These are phyloP conservation scores for Ceratina calcarata DNA, from an alignment of 1,140 invertebrate genomes.

Conservation along the genomic window DNA sequence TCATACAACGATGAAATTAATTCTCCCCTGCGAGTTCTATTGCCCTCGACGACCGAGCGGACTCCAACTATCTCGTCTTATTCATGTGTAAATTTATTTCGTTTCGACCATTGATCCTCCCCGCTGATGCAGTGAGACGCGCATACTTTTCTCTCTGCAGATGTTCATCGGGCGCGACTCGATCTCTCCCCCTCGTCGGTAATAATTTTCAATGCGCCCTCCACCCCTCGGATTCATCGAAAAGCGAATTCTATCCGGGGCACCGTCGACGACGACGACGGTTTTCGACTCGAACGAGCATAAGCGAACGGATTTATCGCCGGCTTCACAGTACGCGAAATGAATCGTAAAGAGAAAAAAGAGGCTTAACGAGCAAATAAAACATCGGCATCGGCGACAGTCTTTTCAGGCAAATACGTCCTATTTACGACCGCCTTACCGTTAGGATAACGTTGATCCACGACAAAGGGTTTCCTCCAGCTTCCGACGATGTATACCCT, in stretches of 20 bases:
- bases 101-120: constrained; percentile 19
- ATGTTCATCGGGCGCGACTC: constrained; percentile 15
- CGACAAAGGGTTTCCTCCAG: background rate
- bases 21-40: background rate
- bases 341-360: constrained; percentile 38
- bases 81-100: constrained; percentile 32
- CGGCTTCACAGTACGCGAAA: constrained; percentile 14
- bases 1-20: background rate
- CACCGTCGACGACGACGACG: background rate
- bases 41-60: background rate
- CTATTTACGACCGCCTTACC: constrained; percentile 32
- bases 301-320: constrained; percentile 20
- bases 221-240: background rate
- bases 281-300: constrained; percentile 32
- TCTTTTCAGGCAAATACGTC: constrained; percentile 18
- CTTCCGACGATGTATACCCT: background rate
- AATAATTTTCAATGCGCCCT: constrained; percentile 20
- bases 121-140: background rate
- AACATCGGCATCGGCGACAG: constrained; percentile 1
- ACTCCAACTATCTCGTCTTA: background rate
- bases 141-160: background rate
- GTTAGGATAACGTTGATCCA: constrained; percentile 12
- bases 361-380: constrained; percentile 30
- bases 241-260: background rate
- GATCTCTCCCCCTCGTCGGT: background rate